Conservation (phyloP, 2,888 invertebrate genomes). For the Dryobota labecula region DNA sequence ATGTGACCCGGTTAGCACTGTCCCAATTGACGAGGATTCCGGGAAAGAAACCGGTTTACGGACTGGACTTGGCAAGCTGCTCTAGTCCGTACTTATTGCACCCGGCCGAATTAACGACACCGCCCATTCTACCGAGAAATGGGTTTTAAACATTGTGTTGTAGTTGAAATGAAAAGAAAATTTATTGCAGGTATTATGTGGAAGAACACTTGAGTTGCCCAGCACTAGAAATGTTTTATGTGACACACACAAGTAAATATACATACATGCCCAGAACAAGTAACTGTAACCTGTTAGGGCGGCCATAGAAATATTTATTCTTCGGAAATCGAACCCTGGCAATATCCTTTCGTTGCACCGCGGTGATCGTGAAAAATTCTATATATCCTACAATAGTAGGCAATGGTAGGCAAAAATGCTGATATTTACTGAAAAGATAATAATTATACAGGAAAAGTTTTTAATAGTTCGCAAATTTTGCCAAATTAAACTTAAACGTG, state of each 20-base stretch:
- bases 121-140: constrained; percentile 29
- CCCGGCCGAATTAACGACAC: constrained; percentile 58
- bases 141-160: constrained; percentile 39
- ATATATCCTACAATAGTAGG: not conserved
- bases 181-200: not conserved
- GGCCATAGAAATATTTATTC: not conserved
- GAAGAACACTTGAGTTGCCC: not conserved
- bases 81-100: constrained; percentile 51
- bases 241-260: not conserved
- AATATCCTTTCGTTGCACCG: not conserved
- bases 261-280: not conserved
- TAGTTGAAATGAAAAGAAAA: constrained; percentile 20
- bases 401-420: not conserved
- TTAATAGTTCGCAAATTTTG: no score
- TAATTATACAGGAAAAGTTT: no score
- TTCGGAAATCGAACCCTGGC: not conserved
- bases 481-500: no score
- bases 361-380: not conserved
- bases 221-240: not conserved
- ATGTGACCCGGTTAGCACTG: constrained; percentile 60
- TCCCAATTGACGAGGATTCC: constrained; percentile 56
- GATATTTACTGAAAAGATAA: not conserved
- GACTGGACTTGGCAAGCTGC: constrained; percentile 57
- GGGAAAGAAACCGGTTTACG: constrained; percentile 61
- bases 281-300: not conserved